phyloP scores from a whole-genome alignment of 2,797 vertebrate genomes.

The Danionella dracula region DNA sequence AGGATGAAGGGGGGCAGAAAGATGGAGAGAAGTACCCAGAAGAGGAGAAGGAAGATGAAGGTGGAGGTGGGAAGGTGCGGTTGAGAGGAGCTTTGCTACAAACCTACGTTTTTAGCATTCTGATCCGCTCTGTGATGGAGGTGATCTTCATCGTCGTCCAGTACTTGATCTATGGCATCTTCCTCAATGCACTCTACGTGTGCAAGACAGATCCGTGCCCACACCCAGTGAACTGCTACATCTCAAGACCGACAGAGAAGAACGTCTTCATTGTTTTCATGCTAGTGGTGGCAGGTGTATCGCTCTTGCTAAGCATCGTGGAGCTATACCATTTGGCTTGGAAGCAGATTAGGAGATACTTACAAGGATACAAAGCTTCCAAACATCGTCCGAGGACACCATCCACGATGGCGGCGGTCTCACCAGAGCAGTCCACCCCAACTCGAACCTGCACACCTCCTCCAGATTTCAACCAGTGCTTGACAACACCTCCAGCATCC shows the following conservation, averaged over 20 bases:
- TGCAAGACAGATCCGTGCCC: slow-evolving; percentile 86
- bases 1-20: slow-evolving; percentile 51
- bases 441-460: slow-evolving; percentile 75
- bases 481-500: slow-evolving; percentile 60
- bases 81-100: slow-evolving; percentile 84
- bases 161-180: slow-evolving; percentile 87
- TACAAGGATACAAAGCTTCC: slow-evolving; percentile 39
- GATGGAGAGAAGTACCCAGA: slow-evolving; percentile 63
- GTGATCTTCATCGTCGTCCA: slow-evolving; percentile 89
- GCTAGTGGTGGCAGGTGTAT: slow-evolving; percentile 83
- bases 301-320: slow-evolving; percentile 82
- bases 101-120: slow-evolving; percentile 88
- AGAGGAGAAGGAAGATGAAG: slow-evolving; percentile 36
- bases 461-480: slow-evolving; percentile 84
- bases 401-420: slow-evolving; percentile 42
- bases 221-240: slow-evolving; percentile 89
- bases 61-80: slow-evolving; percentile 52
- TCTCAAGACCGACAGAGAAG: slow-evolving; percentile 97
- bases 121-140: slow-evolving; percentile 88
- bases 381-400: background rate
- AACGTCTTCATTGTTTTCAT: slow-evolving; percentile 97
- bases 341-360: slow-evolving; percentile 77
- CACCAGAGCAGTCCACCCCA: slow-evolving; percentile 43
- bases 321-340: slow-evolving; percentile 91
- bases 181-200: slow-evolving; percentile 80